A percentile compares a stretch with the other conserved stretches of the same genome.
Evolutionary conservation across 1,140 invertebrate genomes (phyloP).

Genomic region (Meloidogyne floridensis): DNA sequence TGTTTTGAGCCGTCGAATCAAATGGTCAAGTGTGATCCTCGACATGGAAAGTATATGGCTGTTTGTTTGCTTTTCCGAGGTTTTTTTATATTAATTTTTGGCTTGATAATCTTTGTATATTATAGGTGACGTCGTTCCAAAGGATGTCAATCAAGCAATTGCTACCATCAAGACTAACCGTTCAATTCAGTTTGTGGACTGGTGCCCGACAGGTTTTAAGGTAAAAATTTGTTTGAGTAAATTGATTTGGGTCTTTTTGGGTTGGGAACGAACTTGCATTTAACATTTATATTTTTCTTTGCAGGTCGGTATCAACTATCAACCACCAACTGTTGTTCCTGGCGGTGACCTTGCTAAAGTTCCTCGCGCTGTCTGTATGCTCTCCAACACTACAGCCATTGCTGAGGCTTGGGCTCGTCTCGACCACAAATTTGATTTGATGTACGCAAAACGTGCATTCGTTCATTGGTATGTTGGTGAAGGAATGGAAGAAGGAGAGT

Average conservation of each 20-base stretch:
- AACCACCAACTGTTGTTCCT: constrained; percentile 57
- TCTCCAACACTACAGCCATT: constrained; percentile 80
- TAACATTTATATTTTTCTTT: constrained; percentile 1
- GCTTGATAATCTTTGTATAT: constrained; percentile 53
- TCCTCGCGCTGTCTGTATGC: constrained; percentile 71
- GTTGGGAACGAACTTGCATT: constrained; percentile 27
- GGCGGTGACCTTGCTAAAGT: constrained; percentile 60
- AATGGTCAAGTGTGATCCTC: constrained; percentile 65
- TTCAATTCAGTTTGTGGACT: constrained; percentile 68
- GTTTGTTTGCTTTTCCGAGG: constrained; percentile 58
- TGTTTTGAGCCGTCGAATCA: constrained; percentile 63
- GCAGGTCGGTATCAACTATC: constrained; percentile 54
- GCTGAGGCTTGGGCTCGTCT: constrained; percentile 75
- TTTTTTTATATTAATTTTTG: background rate
- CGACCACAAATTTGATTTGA: constrained; percentile 72
- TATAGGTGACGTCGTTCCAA: constrained; percentile 61
- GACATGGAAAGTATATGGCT: constrained; percentile 63
- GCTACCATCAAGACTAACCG: constrained; percentile 68
- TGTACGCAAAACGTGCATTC: constrained; percentile 75
- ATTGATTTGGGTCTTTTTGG: constrained; percentile 44
- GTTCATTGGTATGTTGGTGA: constrained; percentile 77
- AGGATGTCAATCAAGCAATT: constrained; percentile 71
- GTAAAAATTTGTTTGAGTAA: constrained; percentile 35
- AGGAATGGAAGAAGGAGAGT: constrained; percentile 82
- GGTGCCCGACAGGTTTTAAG: constrained; percentile 68